A percentile compares a stretch with the other conserved stretches of the same genome.
Evolutionary conservation across 2,888 invertebrate species (phyloP).

Genomic region (Lycia hirtaria): DNA sequence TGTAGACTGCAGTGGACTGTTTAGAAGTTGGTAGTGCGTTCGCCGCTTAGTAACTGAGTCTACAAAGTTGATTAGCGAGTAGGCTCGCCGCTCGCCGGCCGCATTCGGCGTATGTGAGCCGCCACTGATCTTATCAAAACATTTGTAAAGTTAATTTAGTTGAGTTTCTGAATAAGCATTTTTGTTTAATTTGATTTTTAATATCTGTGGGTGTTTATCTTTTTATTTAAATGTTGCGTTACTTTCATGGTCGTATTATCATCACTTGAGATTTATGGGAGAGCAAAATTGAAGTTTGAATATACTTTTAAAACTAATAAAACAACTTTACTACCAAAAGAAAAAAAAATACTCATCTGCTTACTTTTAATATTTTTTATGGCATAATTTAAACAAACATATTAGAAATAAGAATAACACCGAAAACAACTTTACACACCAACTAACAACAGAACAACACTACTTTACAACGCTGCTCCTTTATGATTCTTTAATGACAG

Average conservation of each 20-base stretch:
- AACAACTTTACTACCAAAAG: not conserved
- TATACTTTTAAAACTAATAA: no score
- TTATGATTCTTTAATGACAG: no score
- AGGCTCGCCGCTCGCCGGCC: slow-evolving; percentile 45
- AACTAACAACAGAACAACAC: no score
- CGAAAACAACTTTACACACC: no score
- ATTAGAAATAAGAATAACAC: no score
- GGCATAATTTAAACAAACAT: no score
- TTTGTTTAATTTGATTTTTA: slow-evolving; percentile 51
- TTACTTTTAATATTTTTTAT: not conserved
- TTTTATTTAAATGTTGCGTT: slow-evolving; percentile 37
- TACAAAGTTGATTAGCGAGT: slow-evolving; percentile 69
- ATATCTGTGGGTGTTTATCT: slow-evolving; percentile 49
- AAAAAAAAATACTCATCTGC: not conserved
- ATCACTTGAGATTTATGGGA: slow-evolving; percentile 8
- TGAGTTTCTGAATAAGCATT: slow-evolving; percentile 46
- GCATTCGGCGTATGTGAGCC: slow-evolving; percentile 60
- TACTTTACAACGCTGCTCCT: no score
- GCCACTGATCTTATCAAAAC: slow-evolving; percentile 61
- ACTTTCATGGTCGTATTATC: slow-evolving; percentile 31
- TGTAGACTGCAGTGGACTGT: slow-evolving; percentile 60
- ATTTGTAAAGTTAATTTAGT: slow-evolving; percentile 62
- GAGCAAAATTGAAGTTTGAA: slow-evolving; percentile 1
- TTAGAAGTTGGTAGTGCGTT: slow-evolving; percentile 71
- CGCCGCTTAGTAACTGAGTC: slow-evolving; percentile 43